Conservation (phyloP, 2,797 vertebrate genomes). For the Eutrigla gurnardus region DNA sequence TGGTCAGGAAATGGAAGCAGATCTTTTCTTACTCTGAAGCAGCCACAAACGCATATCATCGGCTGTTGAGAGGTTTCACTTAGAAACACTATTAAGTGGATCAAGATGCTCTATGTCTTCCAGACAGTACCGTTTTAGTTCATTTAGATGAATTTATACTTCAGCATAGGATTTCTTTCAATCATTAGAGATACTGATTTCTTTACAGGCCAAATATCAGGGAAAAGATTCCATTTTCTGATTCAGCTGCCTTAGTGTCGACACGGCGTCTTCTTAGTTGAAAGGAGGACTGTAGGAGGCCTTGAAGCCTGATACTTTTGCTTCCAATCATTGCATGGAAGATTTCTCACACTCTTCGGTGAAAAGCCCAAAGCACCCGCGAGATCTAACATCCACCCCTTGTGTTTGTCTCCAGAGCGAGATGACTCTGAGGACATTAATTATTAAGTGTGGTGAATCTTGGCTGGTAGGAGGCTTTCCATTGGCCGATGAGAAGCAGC, state of each 20-base stretch:
- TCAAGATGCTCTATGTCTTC: background rate
- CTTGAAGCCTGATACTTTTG: conserved; percentile 3
- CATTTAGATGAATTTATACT: background rate
- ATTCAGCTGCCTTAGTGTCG: conserved; percentile 1
- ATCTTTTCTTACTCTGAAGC: conserved; percentile 26
- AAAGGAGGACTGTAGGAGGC: background rate
- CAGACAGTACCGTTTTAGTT: conserved; percentile 2
- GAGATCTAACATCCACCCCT: conserved; percentile 60
- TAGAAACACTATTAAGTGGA: background rate
- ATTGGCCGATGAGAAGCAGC: conserved; percentile 54
- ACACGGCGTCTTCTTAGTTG: background rate
- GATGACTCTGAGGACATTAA: conserved; percentile 72
- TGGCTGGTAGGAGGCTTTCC: conserved; percentile 71
- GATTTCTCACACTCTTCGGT: conserved; percentile 61
- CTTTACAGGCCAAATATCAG: background rate
- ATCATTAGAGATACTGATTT: background rate
- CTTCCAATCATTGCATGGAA: conserved; percentile 21
- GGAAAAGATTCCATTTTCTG: conserved; percentile 3
- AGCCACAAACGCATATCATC: conserved; percentile 4
- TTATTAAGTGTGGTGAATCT: conserved; percentile 77
- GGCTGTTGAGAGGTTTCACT: conserved; percentile 7
- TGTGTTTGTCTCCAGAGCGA: conserved; percentile 45
- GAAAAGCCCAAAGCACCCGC: conserved; percentile 71
- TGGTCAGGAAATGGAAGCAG: conserved; percentile 18
- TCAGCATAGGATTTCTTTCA: conserved; percentile 6